Percentiles rank a stretch among this genome's conserved stretches.
Evolutionary conservation across 1,140 invertebrate genomes (phyloP).

Genomic region (Drosophila novamexicana): DNA sequence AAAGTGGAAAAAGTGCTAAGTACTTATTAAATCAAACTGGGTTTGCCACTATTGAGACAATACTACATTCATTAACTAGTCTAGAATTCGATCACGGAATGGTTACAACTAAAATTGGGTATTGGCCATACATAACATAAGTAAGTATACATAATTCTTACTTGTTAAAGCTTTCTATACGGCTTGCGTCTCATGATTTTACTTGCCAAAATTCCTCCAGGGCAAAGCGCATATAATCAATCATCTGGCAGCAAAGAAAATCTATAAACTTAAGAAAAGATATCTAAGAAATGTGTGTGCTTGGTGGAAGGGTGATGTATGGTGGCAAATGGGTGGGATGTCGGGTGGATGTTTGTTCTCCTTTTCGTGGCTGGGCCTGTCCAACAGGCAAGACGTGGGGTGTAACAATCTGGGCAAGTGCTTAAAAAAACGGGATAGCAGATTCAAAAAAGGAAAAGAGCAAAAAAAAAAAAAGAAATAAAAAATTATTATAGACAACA

Average conservation of each 20-base stretch:
- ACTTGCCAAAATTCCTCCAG: not conserved
- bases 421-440: not conserved
- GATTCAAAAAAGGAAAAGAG: not conserved
- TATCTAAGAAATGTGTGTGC: slow-evolving; percentile 4
- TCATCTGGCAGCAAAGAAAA: slow-evolving; percentile 37
- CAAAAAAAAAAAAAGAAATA: slow-evolving; percentile 36
- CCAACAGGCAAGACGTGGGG: not conserved
- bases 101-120: no score
- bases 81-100: no score
- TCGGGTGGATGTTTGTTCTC: not conserved
- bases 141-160: no score
- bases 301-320: not conserved
- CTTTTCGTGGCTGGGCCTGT: not conserved
- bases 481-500: slow-evolving; percentile 25
- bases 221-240: slow-evolving; percentile 44
- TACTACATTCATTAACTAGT: no score
- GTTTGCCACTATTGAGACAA: no score
- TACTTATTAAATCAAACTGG: no score
- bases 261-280: not conserved
- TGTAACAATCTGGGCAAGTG: not conserved
- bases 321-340: no score
- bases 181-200: no score
- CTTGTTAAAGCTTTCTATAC: no score
- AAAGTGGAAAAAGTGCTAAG: no score
- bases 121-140: no score